Percentiles rank a stretch among this genome's conserved stretches.
phyloP scores from a whole-genome alignment of 2,113 vertebrate species.

The Ciconia stormi region DNA sequence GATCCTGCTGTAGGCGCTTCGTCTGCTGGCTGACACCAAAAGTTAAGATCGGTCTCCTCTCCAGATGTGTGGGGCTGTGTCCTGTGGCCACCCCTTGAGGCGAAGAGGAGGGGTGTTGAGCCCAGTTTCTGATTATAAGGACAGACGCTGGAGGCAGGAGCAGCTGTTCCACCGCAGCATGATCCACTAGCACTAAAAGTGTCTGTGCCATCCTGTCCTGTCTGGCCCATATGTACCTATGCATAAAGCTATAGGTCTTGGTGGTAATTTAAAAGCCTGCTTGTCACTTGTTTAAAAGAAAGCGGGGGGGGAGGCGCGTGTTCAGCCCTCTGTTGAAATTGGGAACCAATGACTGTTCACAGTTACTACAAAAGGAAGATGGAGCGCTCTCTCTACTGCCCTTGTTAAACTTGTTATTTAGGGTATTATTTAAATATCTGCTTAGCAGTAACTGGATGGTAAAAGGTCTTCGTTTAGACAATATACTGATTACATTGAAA shows the following conservation, averaged over 20 bases:
- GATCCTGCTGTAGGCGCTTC: not conserved
- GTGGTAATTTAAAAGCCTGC: not conserved
- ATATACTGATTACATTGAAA: not conserved
- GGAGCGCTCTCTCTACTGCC: not conserved
- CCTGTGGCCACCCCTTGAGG: not conserved
- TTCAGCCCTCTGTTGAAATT: not conserved
- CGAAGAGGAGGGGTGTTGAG: not conserved
- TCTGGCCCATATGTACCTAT: fast-evolving
- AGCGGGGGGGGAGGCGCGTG: fast-evolving
- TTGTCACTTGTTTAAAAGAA: not conserved
- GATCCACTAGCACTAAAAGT: not conserved
- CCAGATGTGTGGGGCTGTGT: too few relatives aligned
- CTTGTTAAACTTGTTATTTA: not conserved
- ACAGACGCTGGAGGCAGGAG: not conserved
- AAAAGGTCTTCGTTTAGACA: not conserved
- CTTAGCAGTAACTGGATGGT: not conserved
- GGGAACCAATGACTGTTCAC: not conserved
- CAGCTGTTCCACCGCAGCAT: not conserved
- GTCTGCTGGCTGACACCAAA: not conserved
- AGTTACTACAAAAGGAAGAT: slow-evolving; percentile 19
- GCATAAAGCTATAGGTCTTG: fast-evolving
- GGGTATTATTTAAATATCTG: not conserved
- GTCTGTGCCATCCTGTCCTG: not conserved
- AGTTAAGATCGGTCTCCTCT: not conserved
- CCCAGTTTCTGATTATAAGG: not conserved